Percentiles rank a stretch among this genome's conserved stretches.
Evolutionary conservation across 2,888 invertebrate genomes (phyloP).

Genomic region (Sinohyriopsis cumingii): DNA sequence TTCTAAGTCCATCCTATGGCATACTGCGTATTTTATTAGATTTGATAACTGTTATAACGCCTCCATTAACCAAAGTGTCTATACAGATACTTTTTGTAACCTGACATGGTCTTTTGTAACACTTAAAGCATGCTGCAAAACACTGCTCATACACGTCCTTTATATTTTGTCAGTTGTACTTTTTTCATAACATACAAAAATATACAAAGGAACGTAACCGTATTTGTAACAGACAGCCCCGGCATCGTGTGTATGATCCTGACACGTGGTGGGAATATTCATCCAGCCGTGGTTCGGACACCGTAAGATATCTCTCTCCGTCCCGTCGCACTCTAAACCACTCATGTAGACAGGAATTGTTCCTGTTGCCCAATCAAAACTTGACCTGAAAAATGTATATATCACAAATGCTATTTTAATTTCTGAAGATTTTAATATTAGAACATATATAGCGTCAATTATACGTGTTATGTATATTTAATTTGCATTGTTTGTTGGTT

Average conservation of each 20-base stretch:
- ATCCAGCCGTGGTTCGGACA: slow-evolving; percentile 49
- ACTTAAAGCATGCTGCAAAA: too few relatives aligned
- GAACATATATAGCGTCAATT: too few relatives aligned
- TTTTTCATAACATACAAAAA: neutral
- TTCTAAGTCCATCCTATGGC: too few relatives aligned
- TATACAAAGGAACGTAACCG: slow-evolving; percentile 11
- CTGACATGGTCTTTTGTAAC: too few relatives aligned
- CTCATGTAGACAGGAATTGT: slow-evolving; percentile 48
- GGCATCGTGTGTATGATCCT: slow-evolving; percentile 34
- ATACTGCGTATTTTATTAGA: neutral
- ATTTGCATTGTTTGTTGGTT: too few relatives aligned
- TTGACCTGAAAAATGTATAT: too few relatives aligned
- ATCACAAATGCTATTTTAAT: too few relatives aligned
- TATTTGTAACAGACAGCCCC: slow-evolving; percentile 39
- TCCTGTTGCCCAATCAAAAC: too few relatives aligned
- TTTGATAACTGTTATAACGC: neutral
- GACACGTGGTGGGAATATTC: slow-evolving; percentile 10
- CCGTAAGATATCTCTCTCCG: slow-evolving; percentile 40
- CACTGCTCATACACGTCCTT: neutral
- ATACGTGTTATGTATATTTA: too few relatives aligned
- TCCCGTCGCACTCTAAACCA: slow-evolving; percentile 73
- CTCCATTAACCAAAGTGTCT: neutral
- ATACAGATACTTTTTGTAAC: neutral
- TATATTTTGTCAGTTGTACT: neutral
- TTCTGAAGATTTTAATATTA: too few relatives aligned